Conservation (phyloP, 2,797 vertebrate species). For the Xerus rutilus region DNA sequence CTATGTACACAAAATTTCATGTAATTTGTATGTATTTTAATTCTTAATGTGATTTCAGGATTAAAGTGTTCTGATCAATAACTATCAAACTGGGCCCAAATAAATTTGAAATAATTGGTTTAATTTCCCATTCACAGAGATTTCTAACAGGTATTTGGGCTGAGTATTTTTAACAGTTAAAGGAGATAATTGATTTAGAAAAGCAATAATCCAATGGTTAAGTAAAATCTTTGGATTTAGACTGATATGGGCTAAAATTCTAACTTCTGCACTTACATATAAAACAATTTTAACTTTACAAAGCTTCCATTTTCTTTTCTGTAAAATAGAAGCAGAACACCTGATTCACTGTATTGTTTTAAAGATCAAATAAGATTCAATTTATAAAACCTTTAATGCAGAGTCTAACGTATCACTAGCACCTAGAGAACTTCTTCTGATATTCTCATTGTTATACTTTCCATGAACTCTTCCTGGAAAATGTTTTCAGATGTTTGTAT, state of each 20-base stretch:
- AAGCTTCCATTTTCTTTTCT: background rate
- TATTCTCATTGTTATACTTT: background rate
- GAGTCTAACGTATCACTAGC: background rate
- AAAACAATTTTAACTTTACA: slow-evolving; percentile 7
- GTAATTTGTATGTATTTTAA: slow-evolving; percentile 19
- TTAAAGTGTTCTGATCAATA: background rate
- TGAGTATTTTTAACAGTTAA: background rate
- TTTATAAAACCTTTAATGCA: background rate
- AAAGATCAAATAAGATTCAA: background rate
- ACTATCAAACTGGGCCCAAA: background rate
- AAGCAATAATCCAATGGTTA: background rate
- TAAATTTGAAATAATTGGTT: background rate
- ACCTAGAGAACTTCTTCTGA: background rate
- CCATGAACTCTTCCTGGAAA: background rate
- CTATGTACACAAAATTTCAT: background rate
- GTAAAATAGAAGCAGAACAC: background rate
- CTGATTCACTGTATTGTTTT: background rate
- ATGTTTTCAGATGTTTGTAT: background rate
- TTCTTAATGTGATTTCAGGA: slow-evolving; percentile 33
- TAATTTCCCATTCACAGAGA: slow-evolving; percentile 35
- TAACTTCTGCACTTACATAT: background rate
- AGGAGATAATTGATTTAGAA: background rate
- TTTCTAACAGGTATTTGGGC: background rate
- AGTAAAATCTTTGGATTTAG: background rate
- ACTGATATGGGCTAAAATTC: background rate